These are phyloP conservation scores for Apodemia zela DNA, from an alignment of 2,888 invertebrate genomes.

Conservation along the genomic window DNA sequence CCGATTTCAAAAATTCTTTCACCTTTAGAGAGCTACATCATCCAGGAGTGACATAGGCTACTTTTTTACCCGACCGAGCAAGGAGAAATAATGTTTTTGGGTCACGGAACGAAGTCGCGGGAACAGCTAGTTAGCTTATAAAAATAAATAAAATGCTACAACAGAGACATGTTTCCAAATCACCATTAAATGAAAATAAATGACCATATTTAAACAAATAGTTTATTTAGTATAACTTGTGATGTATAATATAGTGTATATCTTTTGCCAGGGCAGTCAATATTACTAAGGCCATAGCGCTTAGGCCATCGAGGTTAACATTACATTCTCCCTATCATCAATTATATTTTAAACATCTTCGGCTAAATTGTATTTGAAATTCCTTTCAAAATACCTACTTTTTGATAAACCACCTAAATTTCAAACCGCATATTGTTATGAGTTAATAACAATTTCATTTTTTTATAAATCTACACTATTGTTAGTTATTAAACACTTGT, in stretches of 20 bases:
- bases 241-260: constrained; percentile 54
- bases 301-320: constrained; percentile 18
- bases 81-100: too few relatives aligned
- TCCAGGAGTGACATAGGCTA: too few relatives aligned
- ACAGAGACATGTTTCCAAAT: too few relatives aligned
- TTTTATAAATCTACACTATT: constrained; percentile 51
- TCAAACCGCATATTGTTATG: constrained; percentile 1
- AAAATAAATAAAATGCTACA: too few relatives aligned
- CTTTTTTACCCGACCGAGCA: too few relatives aligned
- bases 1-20: too few relatives aligned
- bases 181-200: constrained; percentile 26
- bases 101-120: too few relatives aligned
- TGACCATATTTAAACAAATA: constrained; percentile 54
- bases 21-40: too few relatives aligned
- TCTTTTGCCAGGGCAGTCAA: constrained; percentile 45
- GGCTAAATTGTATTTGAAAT: background rate
- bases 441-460: constrained; percentile 59
- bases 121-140: too few relatives aligned
- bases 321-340: constrained; percentile 24
- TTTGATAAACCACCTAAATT: background rate
- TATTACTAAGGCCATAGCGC: constrained; percentile 34
- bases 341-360: constrained; percentile 37
- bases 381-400: background rate
- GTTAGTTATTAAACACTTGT: constrained; percentile 77
- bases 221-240: constrained; percentile 69